phyloP scores from a whole-genome alignment of 2,888 invertebrate species.

The Drosophila crucigera region DNA sequence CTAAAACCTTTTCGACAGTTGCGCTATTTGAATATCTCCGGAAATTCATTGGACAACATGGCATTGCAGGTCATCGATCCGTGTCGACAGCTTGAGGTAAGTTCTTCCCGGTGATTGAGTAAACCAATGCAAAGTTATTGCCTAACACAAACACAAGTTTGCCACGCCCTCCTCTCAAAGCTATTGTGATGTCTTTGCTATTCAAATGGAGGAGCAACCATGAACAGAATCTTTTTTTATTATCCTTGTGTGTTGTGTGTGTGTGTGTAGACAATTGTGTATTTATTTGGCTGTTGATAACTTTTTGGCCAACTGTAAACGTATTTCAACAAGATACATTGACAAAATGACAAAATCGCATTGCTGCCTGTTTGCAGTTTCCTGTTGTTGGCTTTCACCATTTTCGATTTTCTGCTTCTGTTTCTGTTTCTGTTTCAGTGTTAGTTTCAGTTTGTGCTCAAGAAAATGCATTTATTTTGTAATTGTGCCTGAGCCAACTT shows the following conservation, averaged over 20 bases:
- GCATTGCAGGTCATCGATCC: slow-evolving; percentile 85
- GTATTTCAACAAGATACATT: slow-evolving; percentile 45
- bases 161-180: neutral
- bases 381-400: slow-evolving; percentile 51
- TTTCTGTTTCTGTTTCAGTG: slow-evolving; percentile 17
- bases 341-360: slow-evolving; percentile 28
- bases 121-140: slow-evolving; percentile 19
- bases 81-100: slow-evolving; percentile 84
- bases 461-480: slow-evolving; percentile 26
- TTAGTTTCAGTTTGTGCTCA: slow-evolving; percentile 7
- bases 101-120: slow-evolving; percentile 41
- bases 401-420: slow-evolving; percentile 22
- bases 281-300: slow-evolving; percentile 58
- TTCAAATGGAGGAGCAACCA: neutral
- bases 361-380: slow-evolving; percentile 51
- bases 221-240: neutral
- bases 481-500: slow-evolving; percentile 21
- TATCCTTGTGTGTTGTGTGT: neutral
- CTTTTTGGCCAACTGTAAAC: slow-evolving; percentile 59
- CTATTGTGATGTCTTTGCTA: neutral
- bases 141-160: neutral
- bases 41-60: slow-evolving; percentile 88
- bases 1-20: slow-evolving; percentile 86
- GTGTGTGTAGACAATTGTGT: slow-evolving; percentile 16
- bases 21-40: slow-evolving; percentile 89